Evolutionary conservation across 1,140 invertebrate species (phyloP).

Genomic region (Drosophila biarmipes): DNA sequence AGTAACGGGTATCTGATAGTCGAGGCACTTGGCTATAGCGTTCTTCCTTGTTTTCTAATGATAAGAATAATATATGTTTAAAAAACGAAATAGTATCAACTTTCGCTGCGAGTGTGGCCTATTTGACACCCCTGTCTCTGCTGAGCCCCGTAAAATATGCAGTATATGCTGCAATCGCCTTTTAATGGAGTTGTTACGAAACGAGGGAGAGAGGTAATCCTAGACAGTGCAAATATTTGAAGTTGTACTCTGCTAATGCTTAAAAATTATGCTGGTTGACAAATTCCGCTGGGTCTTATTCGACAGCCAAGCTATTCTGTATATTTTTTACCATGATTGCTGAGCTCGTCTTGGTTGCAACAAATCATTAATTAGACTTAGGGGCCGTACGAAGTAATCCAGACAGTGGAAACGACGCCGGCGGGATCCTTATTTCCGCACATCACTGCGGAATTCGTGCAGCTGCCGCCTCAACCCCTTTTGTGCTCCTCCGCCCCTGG

Average conservation of each 20-base stretch:
- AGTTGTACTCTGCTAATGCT: constrained; percentile 62
- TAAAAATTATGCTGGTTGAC: constrained; percentile 82
- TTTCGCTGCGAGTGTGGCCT: constrained; percentile 22
- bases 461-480: constrained; percentile 35
- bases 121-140: constrained; percentile 74
- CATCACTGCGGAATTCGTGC: constrained; percentile 37
- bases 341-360: constrained; percentile 41
- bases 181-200: constrained; percentile 68
- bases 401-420: constrained; percentile 2
- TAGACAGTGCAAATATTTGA: constrained; percentile 77
- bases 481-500: background rate
- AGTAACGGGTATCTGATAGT: no score
- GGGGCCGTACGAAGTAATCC: constrained; percentile 27
- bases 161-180: constrained; percentile 48
- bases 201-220: constrained; percentile 28
- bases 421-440: constrained; percentile 18
- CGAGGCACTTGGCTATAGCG: no score
- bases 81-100: no score
- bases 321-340: constrained; percentile 23
- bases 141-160: constrained; percentile 53
- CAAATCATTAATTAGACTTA: constrained; percentile 77
- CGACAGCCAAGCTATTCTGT: constrained; percentile 12
- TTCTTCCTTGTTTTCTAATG: no score
- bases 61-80: no score
- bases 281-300: constrained; percentile 47